Base-by-base conservation (phyloP, 2,797 vertebrate genomes). In the Melanotaenia nigrans region DNA sequence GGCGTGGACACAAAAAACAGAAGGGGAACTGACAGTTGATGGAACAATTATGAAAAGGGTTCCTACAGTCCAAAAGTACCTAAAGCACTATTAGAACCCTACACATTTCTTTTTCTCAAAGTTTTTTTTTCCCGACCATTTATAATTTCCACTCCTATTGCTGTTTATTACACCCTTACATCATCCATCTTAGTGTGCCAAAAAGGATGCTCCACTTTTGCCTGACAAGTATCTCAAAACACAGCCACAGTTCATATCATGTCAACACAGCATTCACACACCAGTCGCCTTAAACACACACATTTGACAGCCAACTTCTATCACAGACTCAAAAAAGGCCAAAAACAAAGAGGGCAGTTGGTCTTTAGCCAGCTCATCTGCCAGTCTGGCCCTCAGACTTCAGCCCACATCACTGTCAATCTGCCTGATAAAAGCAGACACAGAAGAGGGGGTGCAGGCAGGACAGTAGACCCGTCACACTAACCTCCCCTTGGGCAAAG, bases 301-400 rank as follows among this genome's bases (percentile, higher is more conserved):
- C 67, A 53, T 70, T 78, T 71, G 69, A 85, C 83, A 71, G 86
- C 82, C 88, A 91, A 76, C 77, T 83, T 24, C 71, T 72, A 58
- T 80, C 60, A 42, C 25, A 1, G 79, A 83, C 80, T 82, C 77
- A 89, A 92, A 89, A 92, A 92, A 87, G 86, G 86, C 85, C 89
- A 89, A 89, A 89, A 89, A 86, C 90, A 83, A 86, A 82, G 86
- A 86, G 87, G 90, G 71, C 88, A 81, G 88, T 90, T 88, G 90
- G 86, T 92, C 90, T 92, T 93, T 87, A 86, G 89, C 89, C 89
- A 89, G 85, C 89, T 91, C 89, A 84, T 91, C 84, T 90, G 87
- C 82, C 88, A 73, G 88, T 87, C 83, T 74, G 82, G 85, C 87
- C 86, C 30, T 90, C 87, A 83, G 86, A 87, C 88, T 83, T 91